Base-by-base conservation (phyloP, 2,888 invertebrate genomes). In the Melinopterus prodromus region DNA sequence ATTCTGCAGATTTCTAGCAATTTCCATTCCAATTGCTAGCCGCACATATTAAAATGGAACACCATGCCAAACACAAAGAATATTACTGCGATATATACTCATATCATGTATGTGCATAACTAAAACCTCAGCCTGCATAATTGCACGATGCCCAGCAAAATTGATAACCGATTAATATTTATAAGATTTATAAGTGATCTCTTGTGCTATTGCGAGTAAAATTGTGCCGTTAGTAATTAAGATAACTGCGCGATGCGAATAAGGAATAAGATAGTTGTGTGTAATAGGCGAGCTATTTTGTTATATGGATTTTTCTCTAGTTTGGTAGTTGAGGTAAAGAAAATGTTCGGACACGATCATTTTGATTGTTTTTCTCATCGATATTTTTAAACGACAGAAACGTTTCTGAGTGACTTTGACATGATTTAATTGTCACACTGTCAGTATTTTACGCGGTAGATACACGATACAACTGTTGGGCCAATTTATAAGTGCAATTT, bases 71-170 rank as follows among this genome's bases (percentile, higher is more conserved):
- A 53, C 38, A 38, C 53, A 53, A 53, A 53, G 53, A 9, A 53
- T 53, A 53, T 53, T 53, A 53, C 53, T 9, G 5, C 2, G 53
- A 53, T 9, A 7, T 53, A 6, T 3, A 53, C 53, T 53, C 53
- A 3, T 53, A 53, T 53, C 53, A 26, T 53, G 53, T 53, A 53
- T 53, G 53, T 53, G 53, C 53, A 53, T 53, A 53, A 53, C 53
- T 53, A 53, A 53, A 53, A 53, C 53, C 53, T 53, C 53, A 53
- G 53, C 53, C 53, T 53, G 53, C 53, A 53, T 53, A 53, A 53
- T 53, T 53, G 3, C 53, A 1, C 53, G 53, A 53, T 53, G 7
- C 53, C 53, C 3, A 53, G 53, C 12, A 53, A 53, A 53, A 53
- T 53, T 53, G 53, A 53, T 53, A 53, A 53, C 53, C 53, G 53